A percentile compares a stretch with the other conserved stretches of the same genome.
Evolutionary conservation across 1,140 invertebrate genomes (phyloP).

Genomic region (Colletes gigas): DNA sequence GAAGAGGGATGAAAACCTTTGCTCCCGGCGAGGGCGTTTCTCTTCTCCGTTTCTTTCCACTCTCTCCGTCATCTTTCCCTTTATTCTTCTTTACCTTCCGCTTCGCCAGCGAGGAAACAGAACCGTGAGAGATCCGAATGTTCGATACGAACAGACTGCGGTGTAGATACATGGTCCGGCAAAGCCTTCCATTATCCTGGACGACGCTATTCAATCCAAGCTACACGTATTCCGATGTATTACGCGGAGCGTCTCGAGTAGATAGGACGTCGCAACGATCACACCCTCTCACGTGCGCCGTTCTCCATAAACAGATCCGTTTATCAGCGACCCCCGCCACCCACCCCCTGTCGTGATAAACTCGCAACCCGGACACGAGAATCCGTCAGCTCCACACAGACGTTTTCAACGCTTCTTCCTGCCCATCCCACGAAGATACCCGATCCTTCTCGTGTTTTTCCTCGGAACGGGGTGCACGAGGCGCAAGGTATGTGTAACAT

Average conservation of each 20-base stretch:
- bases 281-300: conserved; percentile 2
- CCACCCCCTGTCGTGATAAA: conserved; percentile 34
- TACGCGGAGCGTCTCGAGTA: conserved; percentile 49
- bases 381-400: conserved; percentile 10
- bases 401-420: background rate
- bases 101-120: conserved; percentile 15
- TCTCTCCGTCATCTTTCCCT: background rate
- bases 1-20: conserved; percentile 12
- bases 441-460: background rate
- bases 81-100: conserved; percentile 28
- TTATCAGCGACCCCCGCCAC: conserved; percentile 36
- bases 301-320: conserved; percentile 47
- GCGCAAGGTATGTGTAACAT: background rate
- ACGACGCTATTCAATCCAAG: conserved; percentile 61
- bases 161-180: conserved; percentile 57
- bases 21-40: background rate
- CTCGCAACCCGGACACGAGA: conserved; percentile 4
- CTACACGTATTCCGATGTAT: conserved; percentile 57
- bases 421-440: background rate
- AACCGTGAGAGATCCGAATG: conserved; percentile 56
- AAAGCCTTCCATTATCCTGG: conserved; percentile 65
- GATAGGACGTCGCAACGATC: conserved; percentile 51
- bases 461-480: background rate
- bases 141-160: conserved; percentile 46
- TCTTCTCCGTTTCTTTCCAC: background rate